Evolutionary conservation across 1,140 invertebrate species (phyloP).

Genomic region (Eulimnadia texana): DNA sequence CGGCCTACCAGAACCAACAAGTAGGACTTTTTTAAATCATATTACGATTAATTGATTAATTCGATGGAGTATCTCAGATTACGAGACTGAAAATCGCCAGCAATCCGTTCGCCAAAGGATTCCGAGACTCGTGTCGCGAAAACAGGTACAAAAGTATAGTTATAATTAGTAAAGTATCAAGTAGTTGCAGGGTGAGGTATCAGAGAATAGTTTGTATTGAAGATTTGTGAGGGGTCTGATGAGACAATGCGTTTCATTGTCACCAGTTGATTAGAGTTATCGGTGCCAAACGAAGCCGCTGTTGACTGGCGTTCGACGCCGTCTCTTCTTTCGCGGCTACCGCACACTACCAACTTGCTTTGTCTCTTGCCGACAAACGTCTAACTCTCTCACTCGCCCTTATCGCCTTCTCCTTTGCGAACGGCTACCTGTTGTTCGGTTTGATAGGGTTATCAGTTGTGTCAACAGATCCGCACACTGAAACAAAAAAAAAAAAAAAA

Average conservation of each 20-base stretch:
- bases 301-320: neutral
- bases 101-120: slow-evolving; percentile 42
- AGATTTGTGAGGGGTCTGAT: neutral
- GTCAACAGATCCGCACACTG: too few relatives aligned
- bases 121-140: slow-evolving; percentile 28
- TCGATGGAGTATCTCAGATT: slow-evolving; percentile 36
- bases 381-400: too few relatives aligned
- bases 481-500: too few relatives aligned
- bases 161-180: neutral
- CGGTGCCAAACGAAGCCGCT: neutral
- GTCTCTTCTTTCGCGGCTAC: neutral
- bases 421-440: too few relatives aligned
- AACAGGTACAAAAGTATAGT: slow-evolving; percentile 15
- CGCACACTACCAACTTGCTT: neutral
- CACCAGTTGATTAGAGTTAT: neutral
- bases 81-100: slow-evolving; percentile 40
- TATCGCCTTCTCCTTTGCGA: too few relatives aligned
- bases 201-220: neutral
- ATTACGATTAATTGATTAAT: too few relatives aligned
- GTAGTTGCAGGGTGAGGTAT: neutral
- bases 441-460: too few relatives aligned
- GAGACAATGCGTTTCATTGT: neutral
- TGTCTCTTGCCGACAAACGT: too few relatives aligned
- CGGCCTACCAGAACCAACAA: slow-evolving; percentile 44
- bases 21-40: slow-evolving; percentile 24